Evolutionary conservation across 2,888 invertebrate species (phyloP), one percentile per base, ranked within the genome.

Genomic region (Ernsta delagoae): DNA sequence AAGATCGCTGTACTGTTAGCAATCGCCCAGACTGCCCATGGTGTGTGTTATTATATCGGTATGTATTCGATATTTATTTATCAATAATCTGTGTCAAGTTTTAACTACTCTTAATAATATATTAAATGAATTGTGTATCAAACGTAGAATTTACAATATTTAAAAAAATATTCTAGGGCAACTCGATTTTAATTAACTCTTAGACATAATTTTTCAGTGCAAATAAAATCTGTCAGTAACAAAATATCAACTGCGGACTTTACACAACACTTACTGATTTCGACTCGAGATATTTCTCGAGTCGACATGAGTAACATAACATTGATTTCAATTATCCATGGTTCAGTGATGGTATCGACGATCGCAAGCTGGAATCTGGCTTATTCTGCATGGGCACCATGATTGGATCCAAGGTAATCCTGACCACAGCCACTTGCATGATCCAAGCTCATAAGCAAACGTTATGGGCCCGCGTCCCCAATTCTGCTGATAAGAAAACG

Each of bases 391-490:
- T 73, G 56, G 77, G 77, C 8, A 64, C 71, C 7, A 54, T 77
- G 53, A 71, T 77, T 36, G 73, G 74, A 1, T 59, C 72, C 1
- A 72, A 61, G 9, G 70, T 70, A 4, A 71, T 77, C 4, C 62
- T 77, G 24, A 76, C 77, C 0, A 53, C 75, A 0, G 70, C 69
- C 41, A 75, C 76, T 0, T 77, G 77, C 43, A 9, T 73, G n/a
- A 59, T 54, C 11, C 48, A 70, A 6, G 74, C 72, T 0, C 61
- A 66, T 11, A 31, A 53, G 0, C 68, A 70, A 1, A 59, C 24
- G 24, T 16, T 74, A 4, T 76, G 74, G 68, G 75, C 71, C 1
- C 72, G 63, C 8, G 61, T 74, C n/a, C 76, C 76, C 0, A 50
- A 34, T 6, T 74, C 77, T 2, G 62, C 59, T 1, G 56, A 59